phyloP scores from a whole-genome alignment of 1,140 invertebrate species.

The Anoplolepis gracilipes region DNA sequence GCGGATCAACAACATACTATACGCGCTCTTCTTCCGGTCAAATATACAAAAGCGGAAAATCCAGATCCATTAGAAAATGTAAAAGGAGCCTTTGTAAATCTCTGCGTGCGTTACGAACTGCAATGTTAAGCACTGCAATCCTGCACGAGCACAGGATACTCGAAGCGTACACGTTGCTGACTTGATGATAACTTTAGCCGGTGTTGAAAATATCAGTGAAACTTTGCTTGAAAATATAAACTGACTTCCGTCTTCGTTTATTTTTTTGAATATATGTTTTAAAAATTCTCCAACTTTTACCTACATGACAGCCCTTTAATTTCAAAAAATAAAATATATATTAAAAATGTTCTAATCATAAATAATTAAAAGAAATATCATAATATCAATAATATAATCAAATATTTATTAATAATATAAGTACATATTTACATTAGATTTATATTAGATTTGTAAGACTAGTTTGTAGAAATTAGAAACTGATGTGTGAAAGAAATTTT shows the following conservation, averaged over 20 bases:
- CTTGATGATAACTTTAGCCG: slow-evolving; percentile 11
- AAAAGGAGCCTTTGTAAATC: slow-evolving; percentile 14
- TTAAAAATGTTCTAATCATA: background rate
- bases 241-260: background rate
- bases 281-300: background rate
- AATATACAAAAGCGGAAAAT: background rate
- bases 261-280: background rate
- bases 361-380: background rate
- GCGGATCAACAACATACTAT: too few relatives aligned
- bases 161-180: background rate
- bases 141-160: slow-evolving; percentile 6
- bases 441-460: background rate
- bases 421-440: too few relatives aligned
- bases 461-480: background rate
- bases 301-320: background rate
- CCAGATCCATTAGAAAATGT: background rate
- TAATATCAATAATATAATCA: slow-evolving; percentile 1
- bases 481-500: background rate
- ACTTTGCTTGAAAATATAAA: background rate
- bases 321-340: background rate
- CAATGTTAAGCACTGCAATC: background rate
- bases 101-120: background rate
- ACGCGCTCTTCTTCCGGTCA: too few relatives aligned
- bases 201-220: slow-evolving; percentile 4
- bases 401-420: background rate